These are phyloP conservation scores for Daubentonia madagascariensis DNA, from an alignment of 2,113 vertebrate species.

Conservation along the genomic window DNA sequence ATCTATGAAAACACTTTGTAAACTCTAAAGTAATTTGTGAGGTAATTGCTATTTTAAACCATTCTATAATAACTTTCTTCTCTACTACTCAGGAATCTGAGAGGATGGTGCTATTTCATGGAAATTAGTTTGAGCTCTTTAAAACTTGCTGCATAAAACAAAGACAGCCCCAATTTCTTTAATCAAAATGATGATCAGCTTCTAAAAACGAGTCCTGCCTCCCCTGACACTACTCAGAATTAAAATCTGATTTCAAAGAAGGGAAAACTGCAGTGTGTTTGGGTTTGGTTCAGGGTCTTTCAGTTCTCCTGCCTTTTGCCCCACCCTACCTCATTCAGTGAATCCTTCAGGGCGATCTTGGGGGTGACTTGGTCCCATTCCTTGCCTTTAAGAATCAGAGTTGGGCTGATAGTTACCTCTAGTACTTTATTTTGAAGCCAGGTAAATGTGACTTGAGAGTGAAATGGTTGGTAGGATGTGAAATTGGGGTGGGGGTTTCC, in stretches of 20 bases:
- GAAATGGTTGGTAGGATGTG: neutral
- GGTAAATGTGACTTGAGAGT: neutral
- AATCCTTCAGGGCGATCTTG: neutral
- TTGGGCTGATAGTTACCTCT: neutral
- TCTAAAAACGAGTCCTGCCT: slow-evolving; percentile 62
- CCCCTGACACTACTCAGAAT: slow-evolving; percentile 37
- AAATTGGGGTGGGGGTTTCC: neutral
- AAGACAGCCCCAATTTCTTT: slow-evolving; percentile 66
- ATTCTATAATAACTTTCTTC: slow-evolving; percentile 55
- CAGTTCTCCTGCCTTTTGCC: neutral
- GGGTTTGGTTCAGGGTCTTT: neutral
- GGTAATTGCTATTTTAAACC: slow-evolving; percentile 65
- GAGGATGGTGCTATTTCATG: slow-evolving; percentile 54
- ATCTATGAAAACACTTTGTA: neutral
- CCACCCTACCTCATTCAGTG: neutral
- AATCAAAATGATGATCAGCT: slow-evolving; percentile 68
- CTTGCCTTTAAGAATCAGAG: neutral
- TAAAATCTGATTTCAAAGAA: slow-evolving; percentile 63
- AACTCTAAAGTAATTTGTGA: slow-evolving; percentile 20
- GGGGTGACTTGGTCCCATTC: neutral
- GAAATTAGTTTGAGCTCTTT: slow-evolving; percentile 73
- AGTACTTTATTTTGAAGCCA: neutral
- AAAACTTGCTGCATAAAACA: slow-evolving; percentile 67
- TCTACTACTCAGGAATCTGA: slow-evolving; percentile 54
- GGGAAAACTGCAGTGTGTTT: neutral